Percentiles rank a stretch among this genome's conserved stretches.
Conservation (phyloP, 2,113 vertebrate genomes). For the Paratilapia polleni region DNA sequence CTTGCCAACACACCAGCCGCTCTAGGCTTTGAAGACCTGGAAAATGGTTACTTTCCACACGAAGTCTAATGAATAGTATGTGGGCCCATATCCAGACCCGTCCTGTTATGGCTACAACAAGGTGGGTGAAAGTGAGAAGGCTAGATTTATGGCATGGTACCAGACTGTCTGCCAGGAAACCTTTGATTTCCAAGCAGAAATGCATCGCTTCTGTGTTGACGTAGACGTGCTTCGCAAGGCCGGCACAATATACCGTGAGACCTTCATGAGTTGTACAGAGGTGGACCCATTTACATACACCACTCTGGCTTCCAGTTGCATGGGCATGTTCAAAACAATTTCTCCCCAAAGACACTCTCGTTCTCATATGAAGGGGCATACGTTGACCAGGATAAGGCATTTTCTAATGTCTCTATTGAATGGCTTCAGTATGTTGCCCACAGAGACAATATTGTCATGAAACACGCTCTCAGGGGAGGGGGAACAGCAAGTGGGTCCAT, state of each 20-base stretch:
- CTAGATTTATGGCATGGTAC: accelerated
- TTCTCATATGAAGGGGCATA: accelerated
- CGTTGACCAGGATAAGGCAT: background rate
- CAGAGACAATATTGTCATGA: background rate
- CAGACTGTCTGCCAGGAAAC: accelerated
- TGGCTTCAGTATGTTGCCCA: background rate
- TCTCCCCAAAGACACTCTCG: background rate
- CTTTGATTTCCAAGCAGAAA: accelerated
- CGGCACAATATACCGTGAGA: no score
- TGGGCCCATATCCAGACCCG: no score
- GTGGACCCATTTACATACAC: no score
- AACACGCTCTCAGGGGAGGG: accelerated
- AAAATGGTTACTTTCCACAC: no score
- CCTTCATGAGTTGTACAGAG: no score
- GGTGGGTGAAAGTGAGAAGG: no score
- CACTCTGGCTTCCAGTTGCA: no score
- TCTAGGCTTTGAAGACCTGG: no score
- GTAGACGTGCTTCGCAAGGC: background rate
- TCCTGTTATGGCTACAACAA: no score
- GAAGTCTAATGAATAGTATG: no score
- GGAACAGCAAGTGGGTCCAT: accelerated
- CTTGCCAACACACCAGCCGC: background rate
- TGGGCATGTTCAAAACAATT: no score
- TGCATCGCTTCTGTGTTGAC: accelerated
- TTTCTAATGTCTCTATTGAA: background rate